These are phyloP conservation scores for Caenorhabditis sp. DNA, from an alignment of 2,888 invertebrate genomes.

Conservation along the genomic window DNA sequence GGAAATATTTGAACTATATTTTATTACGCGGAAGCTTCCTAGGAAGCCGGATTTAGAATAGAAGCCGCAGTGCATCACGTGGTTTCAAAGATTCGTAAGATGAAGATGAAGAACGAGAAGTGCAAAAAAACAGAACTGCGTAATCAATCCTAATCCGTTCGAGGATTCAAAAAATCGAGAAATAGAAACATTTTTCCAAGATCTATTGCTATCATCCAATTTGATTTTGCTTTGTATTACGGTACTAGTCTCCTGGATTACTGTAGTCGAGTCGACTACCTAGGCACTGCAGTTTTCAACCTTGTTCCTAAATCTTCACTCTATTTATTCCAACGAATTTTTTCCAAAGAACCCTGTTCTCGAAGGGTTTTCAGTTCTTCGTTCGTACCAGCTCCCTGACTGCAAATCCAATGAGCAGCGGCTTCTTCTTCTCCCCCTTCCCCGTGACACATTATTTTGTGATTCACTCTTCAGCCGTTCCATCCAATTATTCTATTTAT, in stretches of 20 bases:
- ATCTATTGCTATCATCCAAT: too few species aligned
- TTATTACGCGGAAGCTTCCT: not conserved
- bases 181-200: too few species aligned
- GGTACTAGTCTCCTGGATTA: too few species aligned
- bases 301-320: too few species aligned
- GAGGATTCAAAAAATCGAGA: not conserved
- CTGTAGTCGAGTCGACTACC: too few species aligned
- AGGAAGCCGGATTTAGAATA: slow-evolving; percentile 4
- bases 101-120: too few species aligned
- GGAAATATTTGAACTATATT: not conserved
- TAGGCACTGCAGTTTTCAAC: too few species aligned
- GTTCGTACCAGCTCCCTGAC: not conserved
- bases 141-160: not conserved
- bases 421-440: too few species aligned
- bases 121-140: not conserved
- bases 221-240: too few species aligned
- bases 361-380: too few species aligned
- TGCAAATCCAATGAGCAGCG: not conserved
- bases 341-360: too few species aligned
- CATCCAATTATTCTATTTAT: not conserved
- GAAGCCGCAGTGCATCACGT: not conserved
- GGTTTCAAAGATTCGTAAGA: not conserved
- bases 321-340: too few species aligned
- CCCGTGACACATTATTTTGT: not conserved
- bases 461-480: not conserved